Base-by-base conservation (phyloP, 2,113 vertebrate genomes). In the Azemiops feae region DNA sequence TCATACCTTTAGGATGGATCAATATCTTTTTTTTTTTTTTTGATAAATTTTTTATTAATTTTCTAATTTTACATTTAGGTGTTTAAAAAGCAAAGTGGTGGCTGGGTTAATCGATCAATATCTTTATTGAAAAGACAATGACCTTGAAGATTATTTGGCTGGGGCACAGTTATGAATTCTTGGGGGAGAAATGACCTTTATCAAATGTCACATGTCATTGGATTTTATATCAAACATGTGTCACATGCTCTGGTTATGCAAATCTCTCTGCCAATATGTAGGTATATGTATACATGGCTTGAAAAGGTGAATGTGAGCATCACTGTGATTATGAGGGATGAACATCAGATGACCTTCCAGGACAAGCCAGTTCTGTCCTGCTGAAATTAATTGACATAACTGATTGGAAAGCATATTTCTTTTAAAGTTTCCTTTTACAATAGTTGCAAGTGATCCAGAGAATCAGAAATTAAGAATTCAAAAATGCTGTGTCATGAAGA, bases 171-270 rank as follows among this genome's bases (percentile, higher is more conserved):
- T 98, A 98, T 98, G 98, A 98, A 98, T 98, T 98, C 97, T 98
- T 98, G 99, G 98, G 98, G 98, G 97, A 97, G 98, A 98, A 97
- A 97, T 99, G 99, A 99, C 99, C 99, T 99, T 99, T 99, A 98
- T 98, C 98, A 99, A 99, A 99, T 99, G 99, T 98, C 99, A 99
- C 99, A 98, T 99, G 99, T 99, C 99, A 99, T 97, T 97, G 98
- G 98, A 99, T 99, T 99, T 99, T 99, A 99, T 99, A 99, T 99
- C 99, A 99, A 98, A 98, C 98, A 97, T 98, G 96, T 98, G 99
- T 99, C 99, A 98, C 99, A 98, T 99, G 98, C 99, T 99, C 99
- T 97, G 98, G 98, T 98, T 99, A 99, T 99, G 99, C 99, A 99
- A 99, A 99, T 99, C 98, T 98, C 98, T 99, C 99, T 98, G 97